Conservation (phyloP, 2,113 vertebrate genomes). For the Felis chaus region DNA sequence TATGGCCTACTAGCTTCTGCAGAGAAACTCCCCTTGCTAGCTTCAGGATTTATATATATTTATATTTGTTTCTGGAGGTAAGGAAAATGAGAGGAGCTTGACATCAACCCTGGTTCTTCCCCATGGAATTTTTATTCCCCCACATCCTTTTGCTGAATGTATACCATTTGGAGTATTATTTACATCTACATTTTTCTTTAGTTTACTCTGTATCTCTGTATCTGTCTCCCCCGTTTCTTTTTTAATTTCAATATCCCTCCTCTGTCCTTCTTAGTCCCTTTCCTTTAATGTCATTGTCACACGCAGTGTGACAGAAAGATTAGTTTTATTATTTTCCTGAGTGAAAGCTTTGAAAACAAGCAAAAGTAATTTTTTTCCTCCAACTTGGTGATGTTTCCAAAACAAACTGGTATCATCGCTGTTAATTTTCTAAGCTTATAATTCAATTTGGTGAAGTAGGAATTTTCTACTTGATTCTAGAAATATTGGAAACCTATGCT, state of each 20-base stretch:
- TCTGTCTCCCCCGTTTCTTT: background rate
- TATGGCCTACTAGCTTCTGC: background rate
- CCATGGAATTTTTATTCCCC: background rate
- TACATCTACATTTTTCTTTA: background rate
- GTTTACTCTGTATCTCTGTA: background rate
- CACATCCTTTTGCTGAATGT: background rate
- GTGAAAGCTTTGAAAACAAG: background rate
- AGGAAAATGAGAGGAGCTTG: background rate
- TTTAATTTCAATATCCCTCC: background rate
- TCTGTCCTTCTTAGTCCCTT: background rate
- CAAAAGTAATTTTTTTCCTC: background rate
- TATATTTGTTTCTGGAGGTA: background rate
- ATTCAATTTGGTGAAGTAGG: background rate
- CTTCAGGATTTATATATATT: background rate
- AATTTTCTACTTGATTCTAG: background rate
- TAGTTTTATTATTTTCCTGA: slow-evolving; percentile 15
- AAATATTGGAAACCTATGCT: background rate
- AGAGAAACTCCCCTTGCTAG: background rate
- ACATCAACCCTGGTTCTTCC: background rate
- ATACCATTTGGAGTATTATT: background rate
- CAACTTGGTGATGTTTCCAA: background rate
- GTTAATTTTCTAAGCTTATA: background rate
- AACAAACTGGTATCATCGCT: background rate
- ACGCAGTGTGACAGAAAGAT: background rate
- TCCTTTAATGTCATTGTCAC: background rate